Base-by-base conservation (phyloP, 2,113 vertebrate genomes). In the Zosterops hypoxanthus region DNA sequence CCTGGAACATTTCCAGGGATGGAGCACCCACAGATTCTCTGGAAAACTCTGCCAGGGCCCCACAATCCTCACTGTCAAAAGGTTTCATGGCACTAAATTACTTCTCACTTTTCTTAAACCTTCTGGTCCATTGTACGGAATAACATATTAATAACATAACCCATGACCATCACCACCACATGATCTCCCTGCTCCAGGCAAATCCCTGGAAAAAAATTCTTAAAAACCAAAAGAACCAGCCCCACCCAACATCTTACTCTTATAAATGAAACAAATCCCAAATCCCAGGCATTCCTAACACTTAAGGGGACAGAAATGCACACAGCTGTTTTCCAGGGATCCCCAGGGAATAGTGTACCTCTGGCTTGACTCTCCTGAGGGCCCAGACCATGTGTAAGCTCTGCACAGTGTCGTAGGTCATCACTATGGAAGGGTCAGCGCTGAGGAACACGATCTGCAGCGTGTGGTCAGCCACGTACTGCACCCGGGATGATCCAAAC, bases 401-500 rank as follows among this genome's bases (percentile, higher is more conserved):
- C 95, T 99, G 99, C 73, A 98, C 92, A 5, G 98, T 98, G 94
- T 99, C 99, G 9, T 99, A 99, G 5, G 98, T 99, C 98, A 99
- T 98, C 68, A 99, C 92, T 21, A 99, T 96, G 85, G 99, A 99
- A 12, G 99, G 99, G 24, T 98, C 97, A 42, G 95, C 82, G 85
- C 91, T 98, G 92, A 98, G 98, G 96, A 99, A 99, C 92, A 99
- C 98, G 8, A 99, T 98, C 96, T 98, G 98, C 97, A 99, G 92
- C 29, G 98, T 97, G 47, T 98, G 95, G 87, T 99, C 99, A 11
- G 99, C 98, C 55, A 98, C 98, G 5, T 99, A 99, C 88, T 99
- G 99, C 41, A 99, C 98, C 73, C 98, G 95, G 7, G 98, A 92
- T 26, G 98, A 97, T 19, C 99, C 98, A 91, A 98, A 98, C 92